Base-by-base conservation (phyloP, 2,113 vertebrate genomes). In the Seriola quinqueradiata region DNA sequence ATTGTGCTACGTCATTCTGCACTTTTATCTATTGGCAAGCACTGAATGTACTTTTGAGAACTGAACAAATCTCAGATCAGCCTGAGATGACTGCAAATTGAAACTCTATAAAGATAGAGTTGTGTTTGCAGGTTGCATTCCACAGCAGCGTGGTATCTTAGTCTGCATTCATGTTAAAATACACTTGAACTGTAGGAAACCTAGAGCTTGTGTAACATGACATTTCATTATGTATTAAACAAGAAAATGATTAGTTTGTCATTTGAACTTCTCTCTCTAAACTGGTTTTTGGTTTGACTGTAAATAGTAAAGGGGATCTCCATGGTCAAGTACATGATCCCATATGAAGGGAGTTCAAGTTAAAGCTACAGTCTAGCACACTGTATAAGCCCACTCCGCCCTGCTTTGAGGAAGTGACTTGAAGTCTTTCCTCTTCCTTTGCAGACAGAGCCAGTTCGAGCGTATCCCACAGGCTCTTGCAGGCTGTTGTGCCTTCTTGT, bases 331-430 rank as follows among this genome's bases (percentile, higher is more conserved):
- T 32, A 34, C 25, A 54, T 0, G 36, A 75, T 73, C 64, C 63
- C n/a, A 2, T 68, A 78, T 80, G 14, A 81, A 68, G 66, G n/a
- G 40, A 55, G 17, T 34, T 19, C 12, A 25, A 25, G 46, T 46
- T 63, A 25, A 63, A 73, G 58, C 63, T 42, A 21, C 65, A n/a
- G 64, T 61, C 48, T 63, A 54, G n/a, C 70, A 19, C 10, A 40
- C 52, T 16, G 50, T 21, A 25, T 21, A 65, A 65, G 52, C 13
- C n/a, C 12, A 6, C 71, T 36, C 44, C 21, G 17, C 81, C 78
- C 75, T 46, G 25, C 28, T n/a, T 57, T 63, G 60, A 89, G 92
- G 89, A 92, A 90, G 81, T 77, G 59, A 77, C 65, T 75, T 84
- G 79, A 28, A 28, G 75, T 82, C 38, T 88, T 86, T 91, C 68